Evolutionary conservation across 2,888 invertebrate genomes (phyloP), one percentile per base, ranked within the genome.

Genomic region (Phengaris alcon): DNA sequence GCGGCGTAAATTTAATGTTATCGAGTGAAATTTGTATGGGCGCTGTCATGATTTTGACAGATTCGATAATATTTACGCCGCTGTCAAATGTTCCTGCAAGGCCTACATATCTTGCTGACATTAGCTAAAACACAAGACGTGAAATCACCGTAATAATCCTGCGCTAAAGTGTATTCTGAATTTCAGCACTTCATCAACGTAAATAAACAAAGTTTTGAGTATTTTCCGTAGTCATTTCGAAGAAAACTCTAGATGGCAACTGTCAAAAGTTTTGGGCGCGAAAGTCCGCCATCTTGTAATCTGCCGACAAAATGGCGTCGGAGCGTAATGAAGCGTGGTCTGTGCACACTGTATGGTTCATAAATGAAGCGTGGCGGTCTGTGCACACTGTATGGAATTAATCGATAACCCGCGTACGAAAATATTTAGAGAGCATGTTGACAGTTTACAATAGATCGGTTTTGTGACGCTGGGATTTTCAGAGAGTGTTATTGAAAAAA

Each of bases 191-290:
- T 59, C 35, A 13, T 64, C 64, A 52, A 12, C 52, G 35, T 59
- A 22, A 59, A 35, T 35, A 6, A 64, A 44, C 64, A 64, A 64
- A 64, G 64, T 35, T 52, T 46, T 35, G 13, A 48, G 70, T 72
- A 73, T 73, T 73, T 22, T 35, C 64, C 13, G 6, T 51, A 8
- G 35, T 35, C 6, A 72, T 72, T 72, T 52, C 10, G 51, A 4
- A 6, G 52, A 72, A 72, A 72, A 52, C 52, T 72, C 51, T 35
- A 64, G 64, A 64, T 64, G 64, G 64, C 48, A 15, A 48, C 15
- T 69, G 69, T 69, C 69, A 48, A 69, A 69, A 69, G 69, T 69
- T 69, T 48, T 69, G n/a, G 69, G 46, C 69, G 69, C 46, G 64
- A 64, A 10, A 15, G n/a, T 59, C 22, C 35, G 69, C 15, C 68